Evolutionary conservation across 2,113 vertebrate species (phyloP).

Genomic region (Bubo scandiacus): DNA sequence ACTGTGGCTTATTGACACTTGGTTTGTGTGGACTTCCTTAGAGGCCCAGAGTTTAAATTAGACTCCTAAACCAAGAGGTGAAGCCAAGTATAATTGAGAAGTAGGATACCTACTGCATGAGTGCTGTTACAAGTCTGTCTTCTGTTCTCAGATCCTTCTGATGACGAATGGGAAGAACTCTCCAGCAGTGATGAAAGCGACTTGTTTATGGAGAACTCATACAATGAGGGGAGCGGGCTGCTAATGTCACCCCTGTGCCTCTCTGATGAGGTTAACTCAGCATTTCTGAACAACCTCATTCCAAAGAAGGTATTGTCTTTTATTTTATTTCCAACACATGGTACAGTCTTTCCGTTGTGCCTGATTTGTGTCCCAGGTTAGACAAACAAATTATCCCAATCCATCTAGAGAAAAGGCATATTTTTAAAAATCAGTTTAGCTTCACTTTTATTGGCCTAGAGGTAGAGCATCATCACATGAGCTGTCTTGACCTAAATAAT

Average conservation of each 20-base stretch:
- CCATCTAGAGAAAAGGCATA: neutral
- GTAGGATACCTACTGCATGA: neutral
- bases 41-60: neutral
- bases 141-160: constrained; percentile 80
- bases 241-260: constrained; percentile 92
- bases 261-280: constrained; percentile 87
- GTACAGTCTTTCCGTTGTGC: neutral
- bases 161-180: constrained; percentile 94
- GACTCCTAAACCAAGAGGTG: neutral
- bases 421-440: neutral
- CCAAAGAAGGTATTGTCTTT: constrained; percentile 84
- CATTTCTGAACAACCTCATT: constrained; percentile 85
- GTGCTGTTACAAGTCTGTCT: neutral
- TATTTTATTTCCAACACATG: neutral
- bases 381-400: neutral
- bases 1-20: neutral
- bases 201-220: constrained; percentile 76
- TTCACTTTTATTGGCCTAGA: neutral
- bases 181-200: constrained; percentile 97
- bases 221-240: constrained; percentile 74
- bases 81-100: neutral
- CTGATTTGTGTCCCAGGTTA: neutral
- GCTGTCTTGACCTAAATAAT: neutral
- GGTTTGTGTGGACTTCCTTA: neutral
- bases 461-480: neutral